Evolutionary conservation across 2,113 vertebrate genomes (phyloP), one percentile per base, ranked within the genome.

Genomic region (Rhizomys pruinosus): DNA sequence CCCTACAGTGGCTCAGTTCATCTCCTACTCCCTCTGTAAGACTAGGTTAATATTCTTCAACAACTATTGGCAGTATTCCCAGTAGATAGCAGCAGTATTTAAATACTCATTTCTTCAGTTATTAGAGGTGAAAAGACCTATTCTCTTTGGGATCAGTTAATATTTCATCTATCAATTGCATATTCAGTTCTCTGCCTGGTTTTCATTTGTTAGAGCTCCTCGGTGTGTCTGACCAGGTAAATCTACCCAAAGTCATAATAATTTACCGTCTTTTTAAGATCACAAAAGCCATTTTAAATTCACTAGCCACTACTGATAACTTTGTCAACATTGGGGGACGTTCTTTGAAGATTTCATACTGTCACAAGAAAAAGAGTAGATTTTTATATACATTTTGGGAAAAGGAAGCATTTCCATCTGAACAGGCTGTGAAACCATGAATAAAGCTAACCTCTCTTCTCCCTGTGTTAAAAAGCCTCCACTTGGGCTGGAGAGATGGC

Each of bases 1-100:
- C 2, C 23, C 23, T 25, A 11, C 1, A 1, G 17, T n/a, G 59
- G 34, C 64, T 55, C 4, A 27, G 73, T 3, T 1, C 20, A 4
- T 16, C 25, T 71, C 64, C 47, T 4, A 17, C 5, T 6, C 12
- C 55, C 52, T 47, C 32, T 0, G 25, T 0, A 0, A 63, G 25
- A 15, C 47, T 3, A 1, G 7, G 10, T 29, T 12, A 20, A 2
- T 29, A 3, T 55, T 87, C 69, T 63, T 39, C 71, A 42, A 44
- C 9, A 47, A 32, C 25, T 8, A 22, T 0, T 4, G 7, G 2
- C 47, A 29, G 8, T 29, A 55, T 20, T 7, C 59, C 78, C 52
- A 3, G 29, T 22, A 69, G 89, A 34, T 4, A 17, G 17, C 12
- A 25, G 3, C 16, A 0, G 0, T 5, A 0, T 47, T 68, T 72